Evolutionary conservation across 2,797 vertebrate genomes (phyloP).

Genomic region (Galaxias olidus): DNA sequence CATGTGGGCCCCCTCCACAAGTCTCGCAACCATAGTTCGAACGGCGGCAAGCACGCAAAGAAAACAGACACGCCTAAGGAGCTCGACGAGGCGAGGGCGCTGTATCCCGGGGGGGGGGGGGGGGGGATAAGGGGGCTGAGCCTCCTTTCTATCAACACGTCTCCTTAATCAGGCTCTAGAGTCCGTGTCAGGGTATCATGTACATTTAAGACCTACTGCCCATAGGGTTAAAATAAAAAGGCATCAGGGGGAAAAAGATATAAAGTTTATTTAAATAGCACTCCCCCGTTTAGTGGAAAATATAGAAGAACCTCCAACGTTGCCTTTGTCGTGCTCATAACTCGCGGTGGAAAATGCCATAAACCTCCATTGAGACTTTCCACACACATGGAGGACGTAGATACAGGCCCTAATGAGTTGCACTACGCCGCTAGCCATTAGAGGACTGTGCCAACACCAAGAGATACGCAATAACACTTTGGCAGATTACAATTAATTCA

Average conservation of each 20-base stretch:
- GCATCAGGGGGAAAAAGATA: too few species aligned
- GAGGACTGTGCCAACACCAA: constrained; percentile 52
- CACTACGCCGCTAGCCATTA: constrained; percentile 55
- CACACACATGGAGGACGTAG: constrained; percentile 33
- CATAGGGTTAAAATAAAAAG: too few species aligned
- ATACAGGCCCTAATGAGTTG: constrained; percentile 47
- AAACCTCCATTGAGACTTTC: constrained; percentile 34
- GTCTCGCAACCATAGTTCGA: constrained; percentile 49
- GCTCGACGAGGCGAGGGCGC: constrained; percentile 5
- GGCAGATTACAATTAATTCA: constrained; percentile 52
- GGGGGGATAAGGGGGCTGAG: too few species aligned
- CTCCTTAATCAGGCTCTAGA: too few species aligned
- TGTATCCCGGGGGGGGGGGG: too few species aligned
- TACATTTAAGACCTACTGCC: too few species aligned
- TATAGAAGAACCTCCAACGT: constrained; percentile 14
- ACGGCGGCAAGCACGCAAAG: constrained; percentile 19
- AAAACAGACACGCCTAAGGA: constrained; percentile 34
- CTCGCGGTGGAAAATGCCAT: constrained; percentile 38
- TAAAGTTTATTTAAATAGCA: neutral
- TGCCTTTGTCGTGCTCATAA: constrained; percentile 31
- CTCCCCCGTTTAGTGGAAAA: constrained; percentile 34
- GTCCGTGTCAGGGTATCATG: too few species aligned
- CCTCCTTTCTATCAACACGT: too few species aligned
- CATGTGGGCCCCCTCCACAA: constrained; percentile 49
- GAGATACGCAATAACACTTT: constrained; percentile 55